phyloP scores from a whole-genome alignment of 2,888 invertebrate genomes.

The Lamellibrachia columna region DNA sequence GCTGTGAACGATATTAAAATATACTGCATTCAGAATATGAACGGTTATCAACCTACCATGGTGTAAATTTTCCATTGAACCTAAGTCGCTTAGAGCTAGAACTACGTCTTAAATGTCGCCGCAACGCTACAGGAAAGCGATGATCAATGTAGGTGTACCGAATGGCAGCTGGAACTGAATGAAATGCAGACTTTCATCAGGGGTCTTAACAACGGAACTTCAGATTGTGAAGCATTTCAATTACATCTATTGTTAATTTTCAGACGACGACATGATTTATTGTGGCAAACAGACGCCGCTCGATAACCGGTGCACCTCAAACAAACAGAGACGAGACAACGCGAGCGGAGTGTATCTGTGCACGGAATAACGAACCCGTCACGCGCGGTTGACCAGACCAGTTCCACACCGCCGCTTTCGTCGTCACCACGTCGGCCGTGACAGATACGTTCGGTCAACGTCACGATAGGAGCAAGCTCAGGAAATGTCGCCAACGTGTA shows the following conservation, averaged over 20 bases:
- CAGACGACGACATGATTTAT: not conserved
- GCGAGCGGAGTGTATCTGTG: conserved; percentile 7
- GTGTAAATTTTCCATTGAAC: too few relatives aligned
- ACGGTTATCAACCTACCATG: too few relatives aligned
- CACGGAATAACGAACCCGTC: not conserved
- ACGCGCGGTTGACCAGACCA: not conserved
- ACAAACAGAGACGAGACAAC: not conserved
- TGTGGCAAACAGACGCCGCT: not conserved
- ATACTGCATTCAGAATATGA: too few relatives aligned
- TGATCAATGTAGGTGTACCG: not conserved
- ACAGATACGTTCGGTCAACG: conserved; percentile 16
- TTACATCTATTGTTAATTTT: not conserved
- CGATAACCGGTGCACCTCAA: not conserved
- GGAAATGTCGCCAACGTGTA: not conserved
- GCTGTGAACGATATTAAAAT: too few relatives aligned
- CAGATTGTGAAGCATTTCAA: not conserved
- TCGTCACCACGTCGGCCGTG: not conserved
- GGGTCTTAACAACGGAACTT: not conserved
- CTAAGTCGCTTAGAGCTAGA: too few relatives aligned
- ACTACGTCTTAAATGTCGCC: not conserved
- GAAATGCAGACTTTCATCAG: not conserved
- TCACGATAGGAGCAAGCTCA: not conserved
- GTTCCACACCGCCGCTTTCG: not conserved
- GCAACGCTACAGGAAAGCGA: not conserved
- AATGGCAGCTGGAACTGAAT: not conserved